Evolutionary conservation across 2,113 vertebrate species (phyloP), one percentile per base, ranked within the genome.

Genomic region (Rhynchomys soricoides): DNA sequence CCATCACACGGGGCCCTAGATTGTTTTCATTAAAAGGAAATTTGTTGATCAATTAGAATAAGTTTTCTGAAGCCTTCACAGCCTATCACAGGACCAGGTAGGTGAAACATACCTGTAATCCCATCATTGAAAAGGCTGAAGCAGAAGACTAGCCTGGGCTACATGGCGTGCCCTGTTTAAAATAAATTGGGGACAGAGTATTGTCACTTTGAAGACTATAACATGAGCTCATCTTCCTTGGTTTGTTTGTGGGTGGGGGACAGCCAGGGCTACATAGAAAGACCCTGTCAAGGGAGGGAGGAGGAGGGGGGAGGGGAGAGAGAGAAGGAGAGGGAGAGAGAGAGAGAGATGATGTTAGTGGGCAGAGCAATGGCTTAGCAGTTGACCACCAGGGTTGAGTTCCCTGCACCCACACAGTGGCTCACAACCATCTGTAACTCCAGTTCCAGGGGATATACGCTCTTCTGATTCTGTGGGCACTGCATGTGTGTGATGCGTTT

Each of bases 21-120:
- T 12, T 59, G 37, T 26, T 82, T 57, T 22, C 37, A 4, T 40
- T 82, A 68, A 22, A 34, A 87, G 59, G 83, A 95, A 78, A 70
- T 43, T 7, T 89, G 31, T 45, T 40, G 37, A 31, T 43, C 1
- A 21, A 19, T 81, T 95, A 34, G 40, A 89, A 22, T 79, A 92
- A 74, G 50, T 96, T 82, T 88, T 66, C 31, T 90, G 3, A 4
- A 79, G 79, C 50, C 48, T 94, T 86, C 45, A 91, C 52, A 89
- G 40, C 5, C 22, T 91, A 13, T n/a, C 17, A 37, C 22, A 88
- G 19, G 50, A 29, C 29, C 17, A 70, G 64, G 34, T 64, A 52
- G 62, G 29, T 19, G 40, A 26, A 31, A 21, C 40, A 48, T 13
- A 17, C 40, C 59, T 48, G 40, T 50, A 37, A 24, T n/a, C 24